Evolutionary conservation across 2,113 vertebrate genomes (phyloP).

Genomic region (Cettia cetti): DNA sequence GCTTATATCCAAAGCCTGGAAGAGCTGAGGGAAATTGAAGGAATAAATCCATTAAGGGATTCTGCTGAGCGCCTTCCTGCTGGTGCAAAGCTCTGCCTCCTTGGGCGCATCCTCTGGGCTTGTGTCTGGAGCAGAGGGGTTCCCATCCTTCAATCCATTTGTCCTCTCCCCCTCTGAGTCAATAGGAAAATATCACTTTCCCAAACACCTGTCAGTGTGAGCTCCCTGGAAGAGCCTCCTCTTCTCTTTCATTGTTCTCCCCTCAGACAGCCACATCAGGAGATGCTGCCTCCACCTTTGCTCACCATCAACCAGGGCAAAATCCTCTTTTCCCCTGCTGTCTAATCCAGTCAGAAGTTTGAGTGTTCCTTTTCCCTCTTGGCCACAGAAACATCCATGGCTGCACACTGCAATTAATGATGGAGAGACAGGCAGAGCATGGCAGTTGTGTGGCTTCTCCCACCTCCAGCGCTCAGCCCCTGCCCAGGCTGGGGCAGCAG

Average conservation of each 20-base stretch:
- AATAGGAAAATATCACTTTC: background rate
- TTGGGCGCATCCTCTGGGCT: background rate
- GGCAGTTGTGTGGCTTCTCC: background rate
- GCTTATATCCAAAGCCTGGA: background rate
- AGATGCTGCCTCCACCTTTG: background rate
- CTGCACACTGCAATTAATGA: fast-evolving
- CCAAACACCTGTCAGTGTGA: background rate
- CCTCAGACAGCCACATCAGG: background rate
- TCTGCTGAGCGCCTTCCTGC: background rate
- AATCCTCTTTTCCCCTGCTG: background rate
- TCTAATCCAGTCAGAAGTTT: background rate
- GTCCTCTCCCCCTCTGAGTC: background rate
- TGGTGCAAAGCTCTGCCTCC: background rate
- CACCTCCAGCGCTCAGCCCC: fast-evolving
- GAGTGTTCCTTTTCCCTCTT: background rate
- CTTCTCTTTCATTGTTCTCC: background rate
- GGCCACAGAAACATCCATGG: fast-evolving
- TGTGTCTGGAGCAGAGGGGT: background rate
- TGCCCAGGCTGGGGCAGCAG: background rate
- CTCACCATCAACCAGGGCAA: background rate
- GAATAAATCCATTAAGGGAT: background rate
- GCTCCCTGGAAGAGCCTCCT: background rate
- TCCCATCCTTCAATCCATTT: background rate
- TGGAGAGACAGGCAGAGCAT: too few relatives aligned
- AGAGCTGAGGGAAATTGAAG: background rate